Evolutionary conservation across 1,140 invertebrate species (phyloP).

Genomic region (Zaprionus davidi): DNA sequence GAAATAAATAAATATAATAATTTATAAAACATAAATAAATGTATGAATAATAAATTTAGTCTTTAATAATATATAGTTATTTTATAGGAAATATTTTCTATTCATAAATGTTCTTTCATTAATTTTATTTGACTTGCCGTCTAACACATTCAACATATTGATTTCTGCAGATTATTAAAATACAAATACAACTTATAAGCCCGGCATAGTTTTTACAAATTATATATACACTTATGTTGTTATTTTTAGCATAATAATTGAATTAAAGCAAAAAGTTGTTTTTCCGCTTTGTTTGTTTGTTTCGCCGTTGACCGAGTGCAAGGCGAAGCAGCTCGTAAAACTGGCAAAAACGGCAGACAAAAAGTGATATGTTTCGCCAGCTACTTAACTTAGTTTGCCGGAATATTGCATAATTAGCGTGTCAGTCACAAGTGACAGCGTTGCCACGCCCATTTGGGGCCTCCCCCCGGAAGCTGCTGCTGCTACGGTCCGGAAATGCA

Average conservation of each 20-base stretch:
- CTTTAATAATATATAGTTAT: not conserved
- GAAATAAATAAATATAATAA: not conserved
- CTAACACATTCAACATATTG: conserved; percentile 6
- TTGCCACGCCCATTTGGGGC: not conserved
- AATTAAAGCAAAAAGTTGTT: conserved; percentile 62
- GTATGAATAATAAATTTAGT: not conserved
- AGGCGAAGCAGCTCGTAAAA: conserved; percentile 49
- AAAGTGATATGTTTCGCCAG: conserved; percentile 9
- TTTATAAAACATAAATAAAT: not conserved
- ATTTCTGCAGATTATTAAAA: conserved; percentile 37
- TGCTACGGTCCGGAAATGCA: conserved; percentile 62
- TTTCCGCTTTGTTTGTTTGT: conserved; percentile 57
- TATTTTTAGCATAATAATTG: conserved; percentile 53
- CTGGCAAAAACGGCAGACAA: conserved; percentile 15
- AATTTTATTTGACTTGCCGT: not conserved
- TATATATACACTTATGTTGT: not conserved
- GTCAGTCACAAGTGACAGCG: conserved; percentile 24
- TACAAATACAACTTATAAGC: conserved; percentile 33
- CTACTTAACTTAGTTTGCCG: conserved; percentile 15
- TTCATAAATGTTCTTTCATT: not conserved
- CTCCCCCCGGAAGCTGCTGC: conserved; percentile 41
- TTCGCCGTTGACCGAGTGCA: conserved; percentile 22
- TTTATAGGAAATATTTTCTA: not conserved
- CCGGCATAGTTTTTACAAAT: not conserved
- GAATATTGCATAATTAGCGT: conserved; percentile 47